These are phyloP conservation scores for Zingel zingel DNA, from an alignment of 2,113 vertebrate species.

Conservation along the genomic window DNA sequence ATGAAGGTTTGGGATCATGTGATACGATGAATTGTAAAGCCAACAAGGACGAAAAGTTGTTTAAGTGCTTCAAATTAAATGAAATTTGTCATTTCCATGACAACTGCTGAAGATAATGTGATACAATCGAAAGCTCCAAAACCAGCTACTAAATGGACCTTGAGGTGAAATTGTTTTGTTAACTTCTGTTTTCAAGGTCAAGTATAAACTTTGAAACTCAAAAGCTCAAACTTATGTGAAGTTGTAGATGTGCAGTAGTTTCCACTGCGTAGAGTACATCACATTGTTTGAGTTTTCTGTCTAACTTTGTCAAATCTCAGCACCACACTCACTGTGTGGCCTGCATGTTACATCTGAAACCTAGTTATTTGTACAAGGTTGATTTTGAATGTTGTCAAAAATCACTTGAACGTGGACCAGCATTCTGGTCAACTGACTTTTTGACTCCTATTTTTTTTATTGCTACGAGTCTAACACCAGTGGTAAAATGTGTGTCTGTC, in stretches of 20 bases:
- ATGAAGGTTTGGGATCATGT: background rate
- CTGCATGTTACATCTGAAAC: slow-evolving; percentile 1
- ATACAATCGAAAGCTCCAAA: background rate
- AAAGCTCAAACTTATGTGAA: background rate
- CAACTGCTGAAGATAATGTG: background rate
- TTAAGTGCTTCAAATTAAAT: no score
- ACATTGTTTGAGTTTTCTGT: background rate
- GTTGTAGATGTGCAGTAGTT: slow-evolving; percentile 5
- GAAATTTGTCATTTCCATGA: no score
- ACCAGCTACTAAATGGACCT: background rate
- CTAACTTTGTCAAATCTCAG: background rate
- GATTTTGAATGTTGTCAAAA: background rate
- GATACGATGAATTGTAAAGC: background rate
- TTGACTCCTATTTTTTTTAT: background rate
- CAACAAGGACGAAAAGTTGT: background rate
- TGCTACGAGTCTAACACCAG: background rate
- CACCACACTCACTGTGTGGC: background rate
- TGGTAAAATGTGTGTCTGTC: background rate
- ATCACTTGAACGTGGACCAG: background rate
- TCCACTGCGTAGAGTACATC: background rate
- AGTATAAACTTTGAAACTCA: background rate
- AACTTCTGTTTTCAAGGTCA: background rate
- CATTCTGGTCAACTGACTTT: background rate
- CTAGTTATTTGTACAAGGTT: background rate
- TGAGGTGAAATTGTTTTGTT: background rate